These are phyloP conservation scores for Ennomos fuscantarius DNA, from an alignment of 2,888 invertebrate species.

Conservation along the genomic window DNA sequence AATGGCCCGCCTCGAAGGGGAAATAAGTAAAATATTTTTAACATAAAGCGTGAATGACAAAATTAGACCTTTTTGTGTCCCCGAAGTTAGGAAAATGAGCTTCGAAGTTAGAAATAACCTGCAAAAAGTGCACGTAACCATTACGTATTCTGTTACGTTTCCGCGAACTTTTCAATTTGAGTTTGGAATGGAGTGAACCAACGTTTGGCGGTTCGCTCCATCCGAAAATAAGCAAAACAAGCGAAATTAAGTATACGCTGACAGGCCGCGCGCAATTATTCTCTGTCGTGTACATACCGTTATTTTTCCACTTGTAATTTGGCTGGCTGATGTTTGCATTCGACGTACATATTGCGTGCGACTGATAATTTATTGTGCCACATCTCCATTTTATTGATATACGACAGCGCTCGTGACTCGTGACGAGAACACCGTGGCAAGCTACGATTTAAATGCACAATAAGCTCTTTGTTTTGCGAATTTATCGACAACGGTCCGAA, in stretches of 20 bases:
- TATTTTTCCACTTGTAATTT: conserved; percentile 75
- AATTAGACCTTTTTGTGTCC: conserved; percentile 29
- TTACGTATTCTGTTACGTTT: conserved; percentile 28
- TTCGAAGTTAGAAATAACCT: conserved; percentile 22
- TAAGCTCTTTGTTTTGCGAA: conserved; percentile 49
- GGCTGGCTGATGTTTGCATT: conserved; percentile 63
- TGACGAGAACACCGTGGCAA: conserved; percentile 47
- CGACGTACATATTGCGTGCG: conserved; percentile 57
- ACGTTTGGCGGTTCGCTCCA: conserved; percentile 16
- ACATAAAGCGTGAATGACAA: conserved; percentile 28
- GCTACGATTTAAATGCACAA: conserved; percentile 52
- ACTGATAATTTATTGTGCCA: conserved; percentile 67
- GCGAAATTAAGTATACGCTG: conserved; percentile 68
- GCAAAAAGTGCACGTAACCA: conserved; percentile 30
- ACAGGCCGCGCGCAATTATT: conserved; percentile 67
- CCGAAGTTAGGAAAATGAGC: conserved; percentile 25
- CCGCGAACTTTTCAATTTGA: conserved; percentile 33
- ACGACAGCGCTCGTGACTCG: conserved; percentile 49
- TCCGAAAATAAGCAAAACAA: conserved; percentile 25
- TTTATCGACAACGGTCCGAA: conserved; percentile 40
- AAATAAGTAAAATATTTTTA: conserved; percentile 29
- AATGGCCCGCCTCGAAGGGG: conserved; percentile 23
- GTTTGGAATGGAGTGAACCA: conserved; percentile 32
- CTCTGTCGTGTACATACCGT: conserved; percentile 62
- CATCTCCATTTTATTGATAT: conserved; percentile 69